A percentile compares a stretch with the other conserved stretches of the same genome.
These are phyloP conservation scores for Callimorpha dominula DNA, from an alignment of 2,888 invertebrate species.

Conservation along the genomic window DNA sequence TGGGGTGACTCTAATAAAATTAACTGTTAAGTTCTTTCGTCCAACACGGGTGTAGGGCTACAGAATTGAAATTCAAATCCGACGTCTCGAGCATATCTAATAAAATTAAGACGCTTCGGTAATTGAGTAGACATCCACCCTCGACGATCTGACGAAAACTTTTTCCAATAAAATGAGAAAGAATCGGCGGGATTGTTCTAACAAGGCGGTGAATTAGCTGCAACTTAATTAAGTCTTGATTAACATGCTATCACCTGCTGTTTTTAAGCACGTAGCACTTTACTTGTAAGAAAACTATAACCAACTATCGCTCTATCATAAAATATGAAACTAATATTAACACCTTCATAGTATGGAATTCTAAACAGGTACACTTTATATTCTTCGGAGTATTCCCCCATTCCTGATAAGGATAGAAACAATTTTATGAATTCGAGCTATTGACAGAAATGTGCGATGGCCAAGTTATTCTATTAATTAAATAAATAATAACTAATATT, in stretches of 20 bases:
- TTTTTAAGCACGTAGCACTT: not conserved
- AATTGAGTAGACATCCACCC: slow-evolving; percentile 80
- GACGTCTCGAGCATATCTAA: slow-evolving; percentile 75
- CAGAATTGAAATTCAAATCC: slow-evolving; percentile 84
- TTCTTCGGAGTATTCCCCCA: no score
- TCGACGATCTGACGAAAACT: slow-evolving; percentile 57
- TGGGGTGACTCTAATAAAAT: slow-evolving; percentile 75
- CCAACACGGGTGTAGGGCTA: slow-evolving; percentile 64
- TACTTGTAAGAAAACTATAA: not conserved
- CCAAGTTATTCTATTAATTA: no score
- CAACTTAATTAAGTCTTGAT: slow-evolving; percentile 8
- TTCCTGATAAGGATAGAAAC: no score
- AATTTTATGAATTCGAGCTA: no score
- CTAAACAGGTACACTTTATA: no score
- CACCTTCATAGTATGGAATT: no score
- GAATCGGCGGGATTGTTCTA: slow-evolving; percentile 28
- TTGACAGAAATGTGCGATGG: no score
- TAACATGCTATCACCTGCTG: not conserved
- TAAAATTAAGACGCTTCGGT: slow-evolving; percentile 79
- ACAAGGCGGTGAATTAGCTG: slow-evolving; percentile 27
- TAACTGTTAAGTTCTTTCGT: slow-evolving; percentile 75
- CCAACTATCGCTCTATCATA: not conserved
- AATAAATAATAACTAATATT: no score
- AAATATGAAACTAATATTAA: not conserved
- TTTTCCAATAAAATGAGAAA: slow-evolving; percentile 45